A percentile compares a stretch with the other conserved stretches of the same genome.
These are phyloP conservation scores for Megalurothrips usitatus DNA, from an alignment of 2,888 invertebrate genomes.

Conservation along the genomic window DNA sequence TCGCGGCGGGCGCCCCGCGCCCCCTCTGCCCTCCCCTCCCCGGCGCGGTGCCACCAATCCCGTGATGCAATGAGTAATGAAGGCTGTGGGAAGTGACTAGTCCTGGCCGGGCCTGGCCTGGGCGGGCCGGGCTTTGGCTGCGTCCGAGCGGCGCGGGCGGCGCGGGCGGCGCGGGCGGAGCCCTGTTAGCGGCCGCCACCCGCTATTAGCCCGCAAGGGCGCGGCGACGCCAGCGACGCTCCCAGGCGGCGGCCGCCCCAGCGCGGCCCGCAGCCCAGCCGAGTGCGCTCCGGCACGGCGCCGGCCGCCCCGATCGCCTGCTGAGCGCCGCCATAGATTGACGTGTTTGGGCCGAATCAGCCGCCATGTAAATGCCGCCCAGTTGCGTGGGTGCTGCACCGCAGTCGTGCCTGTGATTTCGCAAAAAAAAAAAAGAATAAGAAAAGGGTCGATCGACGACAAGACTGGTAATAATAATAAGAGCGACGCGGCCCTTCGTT, in stretches of 20 bases:
- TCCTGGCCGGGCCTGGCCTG: too few relatives aligned
- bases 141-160: neutral
- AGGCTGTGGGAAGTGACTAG: slow-evolving; percentile 23
- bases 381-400: too few relatives aligned
- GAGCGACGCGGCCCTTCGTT: too few relatives aligned
- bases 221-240: neutral
- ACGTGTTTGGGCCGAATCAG: too few relatives aligned
- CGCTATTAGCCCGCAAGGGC: slow-evolving; percentile 15
- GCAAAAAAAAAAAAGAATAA: too few relatives aligned
- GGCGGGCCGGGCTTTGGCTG: neutral
- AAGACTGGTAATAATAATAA: too few relatives aligned
- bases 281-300: too few relatives aligned
- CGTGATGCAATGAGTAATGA: slow-evolving; percentile 12
- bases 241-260: neutral
- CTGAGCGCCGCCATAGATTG: too few relatives aligned
- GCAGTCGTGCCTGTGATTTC: too few relatives aligned
- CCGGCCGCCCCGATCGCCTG: neutral
- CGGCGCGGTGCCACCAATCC: neutral
- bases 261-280: neutral
- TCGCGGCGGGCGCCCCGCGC: too few relatives aligned
- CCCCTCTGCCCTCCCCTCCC: neutral
- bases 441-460: too few relatives aligned
- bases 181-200: neutral
- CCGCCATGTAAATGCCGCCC: too few relatives aligned
- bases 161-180: neutral